phyloP scores from a whole-genome alignment of 2,888 invertebrate species.

The Ganaspis brasiliensis region DNA sequence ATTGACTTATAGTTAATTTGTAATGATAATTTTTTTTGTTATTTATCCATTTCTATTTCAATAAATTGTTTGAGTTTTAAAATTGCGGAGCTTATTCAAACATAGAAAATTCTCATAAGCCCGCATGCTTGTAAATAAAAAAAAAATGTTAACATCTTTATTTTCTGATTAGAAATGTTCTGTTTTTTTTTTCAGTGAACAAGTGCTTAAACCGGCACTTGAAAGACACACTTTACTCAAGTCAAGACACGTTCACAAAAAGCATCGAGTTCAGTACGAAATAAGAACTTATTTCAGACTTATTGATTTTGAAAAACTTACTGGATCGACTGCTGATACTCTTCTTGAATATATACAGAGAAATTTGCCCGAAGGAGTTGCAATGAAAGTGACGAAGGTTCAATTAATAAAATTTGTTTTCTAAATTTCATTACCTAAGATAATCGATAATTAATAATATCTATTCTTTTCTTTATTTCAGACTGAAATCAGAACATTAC shows the following conservation, averaged over 20 bases:
- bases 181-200: conserved; percentile 85
- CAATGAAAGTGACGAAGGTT: conserved; percentile 93
- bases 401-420: too few species aligned
- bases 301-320: conserved; percentile 91
- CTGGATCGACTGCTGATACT: conserved; percentile 97
- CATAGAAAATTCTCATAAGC: too few species aligned
- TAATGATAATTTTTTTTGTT: too few species aligned
- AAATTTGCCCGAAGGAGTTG: conserved; percentile 98
- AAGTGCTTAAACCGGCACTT: conserved; percentile 87
- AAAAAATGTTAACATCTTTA: too few species aligned
- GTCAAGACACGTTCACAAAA: conserved; percentile 94
- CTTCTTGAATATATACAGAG: conserved; percentile 97
- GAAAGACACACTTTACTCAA: conserved; percentile 91
- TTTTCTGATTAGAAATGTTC: too few species aligned
- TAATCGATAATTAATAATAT: too few species aligned
- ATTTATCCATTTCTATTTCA: too few species aligned
- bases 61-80: too few species aligned
- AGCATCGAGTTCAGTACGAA: conserved; percentile 98
- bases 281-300: conserved; percentile 94
- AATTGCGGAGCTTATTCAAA: too few species aligned
- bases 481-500: conserved; percentile 36
- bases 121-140: too few species aligned
- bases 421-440: too few species aligned
- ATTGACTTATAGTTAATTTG: too few species aligned
- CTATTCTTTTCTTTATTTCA: not conserved